A percentile compares a stretch with the other conserved stretches of the same genome.
phyloP scores from a whole-genome alignment of 2,113 vertebrate species.

The Machaerirhynchus nigripectus region DNA sequence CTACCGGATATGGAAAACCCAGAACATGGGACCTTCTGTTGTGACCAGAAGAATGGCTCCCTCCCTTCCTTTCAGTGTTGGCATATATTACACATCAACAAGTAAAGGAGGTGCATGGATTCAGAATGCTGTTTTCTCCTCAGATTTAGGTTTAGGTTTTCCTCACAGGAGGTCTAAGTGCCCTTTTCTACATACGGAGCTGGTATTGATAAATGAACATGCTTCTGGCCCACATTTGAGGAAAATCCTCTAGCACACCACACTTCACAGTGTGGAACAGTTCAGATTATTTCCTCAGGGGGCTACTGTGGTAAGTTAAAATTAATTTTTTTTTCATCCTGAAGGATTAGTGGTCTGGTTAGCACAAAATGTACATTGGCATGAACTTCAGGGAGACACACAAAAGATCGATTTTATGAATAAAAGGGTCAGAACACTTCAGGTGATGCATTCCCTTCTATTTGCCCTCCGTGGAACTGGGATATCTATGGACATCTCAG shows the following conservation, averaged over 20 bases:
- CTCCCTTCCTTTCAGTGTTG: not conserved
- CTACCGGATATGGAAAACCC: not conserved
- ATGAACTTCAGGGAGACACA: not conserved
- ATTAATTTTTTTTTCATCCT: not conserved
- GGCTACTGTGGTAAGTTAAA: not conserved
- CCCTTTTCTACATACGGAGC: not conserved
- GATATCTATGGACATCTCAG: not conserved
- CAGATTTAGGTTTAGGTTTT: not conserved
- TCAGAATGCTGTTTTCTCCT: not conserved
- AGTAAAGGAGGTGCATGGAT: not conserved
- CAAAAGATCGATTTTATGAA: not conserved
- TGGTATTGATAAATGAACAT: not conserved
- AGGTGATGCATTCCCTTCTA: not conserved
- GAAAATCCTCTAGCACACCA: not conserved
- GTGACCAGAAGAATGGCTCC: not conserved
- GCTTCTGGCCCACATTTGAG: not conserved
- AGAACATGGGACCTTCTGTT: not conserved
- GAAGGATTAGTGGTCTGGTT: not conserved
- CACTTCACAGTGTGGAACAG: not conserved
- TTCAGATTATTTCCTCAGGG: not conserved
- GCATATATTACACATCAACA: not conserved
- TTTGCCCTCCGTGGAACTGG: not conserved
- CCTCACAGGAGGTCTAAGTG: not conserved
- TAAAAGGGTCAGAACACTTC: not conserved
- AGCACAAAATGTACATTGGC: not conserved